These are phyloP conservation scores for Hypsibius dujardini DNA, from an alignment of 1,140 invertebrate species.

Conservation along the genomic window DNA sequence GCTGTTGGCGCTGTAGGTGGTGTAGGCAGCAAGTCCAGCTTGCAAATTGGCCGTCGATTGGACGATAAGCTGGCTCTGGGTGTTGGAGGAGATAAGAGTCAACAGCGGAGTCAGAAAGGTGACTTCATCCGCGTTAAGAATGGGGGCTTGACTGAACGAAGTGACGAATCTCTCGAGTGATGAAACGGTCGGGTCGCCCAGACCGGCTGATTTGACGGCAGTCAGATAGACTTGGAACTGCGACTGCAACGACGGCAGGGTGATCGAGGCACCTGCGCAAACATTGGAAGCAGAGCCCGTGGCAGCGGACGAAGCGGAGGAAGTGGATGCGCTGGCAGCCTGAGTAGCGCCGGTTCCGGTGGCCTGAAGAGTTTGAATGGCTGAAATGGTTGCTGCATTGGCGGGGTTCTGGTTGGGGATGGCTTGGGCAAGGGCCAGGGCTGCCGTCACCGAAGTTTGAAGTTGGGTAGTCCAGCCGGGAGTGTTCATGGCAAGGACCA, in stretches of 20 bases:
- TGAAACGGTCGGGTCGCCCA: background rate
- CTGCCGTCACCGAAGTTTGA: background rate
- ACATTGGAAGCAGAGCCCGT: background rate
- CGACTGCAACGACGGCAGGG: background rate
- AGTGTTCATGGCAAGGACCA: slow-evolving; percentile 3
- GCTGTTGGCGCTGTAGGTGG: background rate
- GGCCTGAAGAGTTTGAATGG: background rate
- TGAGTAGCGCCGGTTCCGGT: background rate
- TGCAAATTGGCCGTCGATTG: slow-evolving; percentile 3
- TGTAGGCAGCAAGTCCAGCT: background rate
- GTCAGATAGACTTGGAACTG: background rate
- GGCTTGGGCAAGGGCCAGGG: background rate
- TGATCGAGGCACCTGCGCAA: background rate
- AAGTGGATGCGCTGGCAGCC: background rate
- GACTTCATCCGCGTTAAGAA: background rate
- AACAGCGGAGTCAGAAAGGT: background rate
- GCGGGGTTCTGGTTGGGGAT: background rate
- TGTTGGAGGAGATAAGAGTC: background rate
- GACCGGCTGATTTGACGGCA: background rate
- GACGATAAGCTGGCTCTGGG: background rate
- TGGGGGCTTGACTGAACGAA: background rate
- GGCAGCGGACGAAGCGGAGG: background rate
- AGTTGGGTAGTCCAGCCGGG: background rate
- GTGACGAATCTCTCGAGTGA: no score
- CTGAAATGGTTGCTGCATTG: background rate